phyloP scores from a whole-genome alignment of 2,113 vertebrate genomes.

The Hippocampus mohnikei region DNA sequence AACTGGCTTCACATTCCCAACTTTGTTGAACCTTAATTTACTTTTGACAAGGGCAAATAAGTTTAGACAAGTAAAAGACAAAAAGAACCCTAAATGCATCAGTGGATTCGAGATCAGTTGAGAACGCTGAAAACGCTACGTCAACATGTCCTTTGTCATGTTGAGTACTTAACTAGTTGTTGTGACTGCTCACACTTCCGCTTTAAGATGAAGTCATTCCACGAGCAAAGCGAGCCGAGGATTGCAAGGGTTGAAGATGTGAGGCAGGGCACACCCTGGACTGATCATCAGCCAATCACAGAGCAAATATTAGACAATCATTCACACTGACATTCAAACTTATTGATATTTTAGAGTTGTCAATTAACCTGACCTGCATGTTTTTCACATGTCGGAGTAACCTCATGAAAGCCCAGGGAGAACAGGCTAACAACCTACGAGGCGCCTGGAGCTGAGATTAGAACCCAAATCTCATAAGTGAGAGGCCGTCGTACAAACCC shows the following conservation, averaged over 20 bases:
- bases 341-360: not conserved
- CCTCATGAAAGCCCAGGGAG: not conserved
- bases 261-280: slow-evolving; percentile 11
- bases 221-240: slow-evolving; percentile 6
- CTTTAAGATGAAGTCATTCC: not conserved
- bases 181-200: not conserved
- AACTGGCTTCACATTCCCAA: not conserved
- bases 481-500: not conserved
- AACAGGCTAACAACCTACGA: not conserved
- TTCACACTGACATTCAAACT: not conserved
- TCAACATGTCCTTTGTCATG: slow-evolving; percentile 41
- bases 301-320: not conserved
- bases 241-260: slow-evolving; percentile 39
- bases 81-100: too few relatives aligned
- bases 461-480: not conserved
- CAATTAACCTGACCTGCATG: not conserved
- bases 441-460: not conserved
- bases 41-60: not conserved
- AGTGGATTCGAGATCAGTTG: too few relatives aligned
- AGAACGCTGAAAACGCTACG: not conserved
- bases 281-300: not conserved
- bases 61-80: not conserved
- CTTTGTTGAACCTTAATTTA: not conserved
- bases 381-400: not conserved
- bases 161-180: not conserved